A percentile compares a stretch with the other conserved stretches of the same genome.
phyloP scores from a whole-genome alignment of 2,888 invertebrate species.

The Hirtodrosophila duncani region DNA sequence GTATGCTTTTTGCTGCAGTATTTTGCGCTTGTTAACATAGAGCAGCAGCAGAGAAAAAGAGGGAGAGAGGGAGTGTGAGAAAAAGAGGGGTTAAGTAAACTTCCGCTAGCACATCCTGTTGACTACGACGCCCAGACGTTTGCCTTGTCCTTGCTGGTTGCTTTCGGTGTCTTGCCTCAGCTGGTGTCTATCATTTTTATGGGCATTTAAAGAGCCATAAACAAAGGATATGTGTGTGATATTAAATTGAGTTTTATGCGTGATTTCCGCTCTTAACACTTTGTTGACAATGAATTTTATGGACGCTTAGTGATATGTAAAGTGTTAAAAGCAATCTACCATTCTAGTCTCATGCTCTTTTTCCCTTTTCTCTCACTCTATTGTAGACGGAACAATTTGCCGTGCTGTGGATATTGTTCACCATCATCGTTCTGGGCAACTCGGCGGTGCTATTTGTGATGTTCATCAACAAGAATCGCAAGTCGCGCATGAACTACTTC shows the following conservation, averaged over 20 bases:
- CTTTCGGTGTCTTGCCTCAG: slow-evolving; percentile 85
- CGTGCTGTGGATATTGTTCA: slow-evolving; percentile 90
- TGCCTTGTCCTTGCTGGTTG: not conserved
- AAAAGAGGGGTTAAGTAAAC: too few relatives aligned
- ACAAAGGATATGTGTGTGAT: slow-evolving; percentile 30
- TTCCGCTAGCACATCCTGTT: slow-evolving; percentile 63
- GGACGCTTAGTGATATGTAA: slow-evolving; percentile 36
- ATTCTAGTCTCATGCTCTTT: slow-evolving; percentile 9
- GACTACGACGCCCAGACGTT: slow-evolving; percentile 76
- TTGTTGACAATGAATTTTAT: slow-evolving; percentile 58
- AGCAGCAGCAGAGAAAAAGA: too few relatives aligned
- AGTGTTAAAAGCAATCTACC: slow-evolving; percentile 18
- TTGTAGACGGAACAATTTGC: slow-evolving; percentile 91
- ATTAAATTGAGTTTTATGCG: slow-evolving; percentile 69
- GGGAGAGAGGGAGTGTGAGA: too few relatives aligned
- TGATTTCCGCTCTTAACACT: slow-evolving; percentile 67
- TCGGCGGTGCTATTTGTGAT: slow-evolving; percentile 91
- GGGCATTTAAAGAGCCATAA: slow-evolving; percentile 59
- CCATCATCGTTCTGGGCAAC: slow-evolving; percentile 91
- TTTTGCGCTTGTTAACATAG: slow-evolving; percentile 9
- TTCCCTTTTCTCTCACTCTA: not conserved
- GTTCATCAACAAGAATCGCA: slow-evolving; percentile 88
- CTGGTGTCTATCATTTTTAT: slow-evolving; percentile 64
- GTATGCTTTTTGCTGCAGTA: not conserved
- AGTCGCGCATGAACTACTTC: slow-evolving; percentile 96